Evolutionary conservation across 2,797 vertebrate genomes (phyloP).

Genomic region (Parauchenoglanis ngamensis): DNA sequence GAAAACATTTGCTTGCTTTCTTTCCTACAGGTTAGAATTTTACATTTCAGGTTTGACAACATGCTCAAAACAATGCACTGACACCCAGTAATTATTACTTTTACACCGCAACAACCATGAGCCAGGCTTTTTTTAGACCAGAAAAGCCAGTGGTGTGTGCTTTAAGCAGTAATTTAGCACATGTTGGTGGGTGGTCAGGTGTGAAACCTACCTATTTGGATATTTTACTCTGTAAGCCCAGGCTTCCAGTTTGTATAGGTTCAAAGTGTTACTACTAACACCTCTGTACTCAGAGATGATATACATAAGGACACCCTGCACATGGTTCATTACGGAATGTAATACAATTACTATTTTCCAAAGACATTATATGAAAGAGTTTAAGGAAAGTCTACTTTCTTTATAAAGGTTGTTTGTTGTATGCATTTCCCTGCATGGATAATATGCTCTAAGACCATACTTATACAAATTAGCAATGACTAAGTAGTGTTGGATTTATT

Average conservation of each 20-base stretch:
- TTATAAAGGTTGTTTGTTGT: not conserved
- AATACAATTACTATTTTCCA: not conserved
- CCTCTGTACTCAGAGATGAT: not conserved
- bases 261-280: conserved; percentile 10
- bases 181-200: not conserved
- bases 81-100: conserved; percentile 5
- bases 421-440: not conserved
- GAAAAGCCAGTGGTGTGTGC: not conserved
- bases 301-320: not conserved
- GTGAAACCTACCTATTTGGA: conserved; percentile 7
- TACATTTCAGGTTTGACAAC: not conserved
- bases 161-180: conserved; percentile 2
- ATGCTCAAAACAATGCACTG: not conserved
- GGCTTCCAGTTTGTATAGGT: not conserved
- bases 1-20: conserved; percentile 3
- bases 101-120: not conserved
- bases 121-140: not conserved
- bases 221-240: not conserved
- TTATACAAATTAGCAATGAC: conserved; percentile 10
- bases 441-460: not conserved
- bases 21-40: not conserved
- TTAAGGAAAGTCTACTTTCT: not conserved
- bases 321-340: not conserved
- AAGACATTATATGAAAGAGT: not conserved
- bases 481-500: not conserved